Evolutionary conservation across 2,888 invertebrate species (phyloP).

Genomic region (Strigamia maritima): DNA sequence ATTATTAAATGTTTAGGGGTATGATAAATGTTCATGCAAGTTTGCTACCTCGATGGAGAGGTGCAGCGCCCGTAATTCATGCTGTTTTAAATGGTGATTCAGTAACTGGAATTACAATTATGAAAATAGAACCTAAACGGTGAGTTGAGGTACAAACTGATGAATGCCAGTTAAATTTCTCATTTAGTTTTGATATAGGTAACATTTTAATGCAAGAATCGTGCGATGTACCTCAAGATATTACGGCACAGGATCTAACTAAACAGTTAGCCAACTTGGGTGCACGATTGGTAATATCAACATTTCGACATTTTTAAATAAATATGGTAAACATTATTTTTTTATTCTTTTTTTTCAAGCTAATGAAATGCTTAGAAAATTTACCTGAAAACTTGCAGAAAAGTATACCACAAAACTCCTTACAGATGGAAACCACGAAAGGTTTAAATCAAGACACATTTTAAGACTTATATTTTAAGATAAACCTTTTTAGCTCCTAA

Average conservation of each 20-base stretch:
- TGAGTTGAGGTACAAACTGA: conserved; percentile 45
- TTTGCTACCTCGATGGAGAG: conserved; percentile 85
- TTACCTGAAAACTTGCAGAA: background rate
- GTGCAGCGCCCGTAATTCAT: conserved; percentile 86
- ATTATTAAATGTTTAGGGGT: conserved; percentile 60
- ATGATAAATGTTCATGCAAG: conserved; percentile 93
- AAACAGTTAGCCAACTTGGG: conserved; percentile 65
- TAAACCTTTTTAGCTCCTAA: conserved; percentile 48
- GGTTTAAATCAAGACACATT: background rate
- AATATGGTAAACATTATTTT: background rate
- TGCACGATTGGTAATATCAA: conserved; percentile 56
- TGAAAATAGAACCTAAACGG: conserved; percentile 75
- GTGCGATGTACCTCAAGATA: conserved; percentile 59
- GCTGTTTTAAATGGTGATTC: conserved; percentile 77
- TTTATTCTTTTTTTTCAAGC: background rate
- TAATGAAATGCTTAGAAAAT: conserved; percentile 17
- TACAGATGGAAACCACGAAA: background rate
- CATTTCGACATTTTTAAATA: background rate
- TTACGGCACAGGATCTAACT: conserved; percentile 65
- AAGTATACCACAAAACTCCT: background rate
- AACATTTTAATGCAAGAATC: conserved; percentile 52
- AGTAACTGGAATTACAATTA: conserved; percentile 78
- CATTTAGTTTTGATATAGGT: conserved; percentile 70
- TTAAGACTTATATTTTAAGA: background rate
- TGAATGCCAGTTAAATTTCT: background rate